Evolutionary conservation across 2,113 vertebrate genomes (phyloP), one percentile per base, ranked within the genome.

Genomic region (Ginglymostoma cirratum): DNA sequence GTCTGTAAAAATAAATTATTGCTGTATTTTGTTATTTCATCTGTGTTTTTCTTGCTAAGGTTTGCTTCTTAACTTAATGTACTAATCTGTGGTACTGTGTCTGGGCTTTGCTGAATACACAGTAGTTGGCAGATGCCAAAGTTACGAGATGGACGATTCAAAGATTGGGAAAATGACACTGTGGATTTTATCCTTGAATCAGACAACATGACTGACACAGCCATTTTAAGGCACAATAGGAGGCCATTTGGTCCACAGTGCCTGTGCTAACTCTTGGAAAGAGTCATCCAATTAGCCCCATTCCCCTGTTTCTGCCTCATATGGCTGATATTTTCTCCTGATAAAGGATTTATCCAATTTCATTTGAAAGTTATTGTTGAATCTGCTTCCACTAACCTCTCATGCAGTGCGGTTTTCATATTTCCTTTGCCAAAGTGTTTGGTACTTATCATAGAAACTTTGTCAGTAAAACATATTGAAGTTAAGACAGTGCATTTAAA

Each of bases 21-120:
- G 15, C 94, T 95, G 27, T 95, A 48, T 95, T 70, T 95, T 95
- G 94, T 95, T 95, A 95, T 95, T 95, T 95, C 94, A 95, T 95
- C 94, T 95, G 94, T 95, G 69, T 95, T 95, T 95, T 95, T 95
- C 94, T 72, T 95, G 24, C 69, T 95, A 34, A 72, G 70, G 94
- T 95, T 95, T 95, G 94, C 94, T 95, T 65, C 61, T 93, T 93
- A 93, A 93, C 61, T 93, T 95, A 76, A 70, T 95, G 45, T 69
- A 95, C 42, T 76, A 72, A 95, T 95, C 94, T 95, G 94, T 95
- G 69, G 69, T 72, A 45, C 94, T 95, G 67, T 95, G 94, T 95
- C 94, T 95, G 66, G 21, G 38, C 69, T 34, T 7, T 95, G 1
- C 94, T 95, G 94, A 95, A 95, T 95, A n/a, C 67, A 95, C 94